Percentiles rank a stretch among this genome's conserved stretches.
phyloP scores from a whole-genome alignment of 2,888 invertebrate genomes.

The Vesta saturnalis region DNA sequence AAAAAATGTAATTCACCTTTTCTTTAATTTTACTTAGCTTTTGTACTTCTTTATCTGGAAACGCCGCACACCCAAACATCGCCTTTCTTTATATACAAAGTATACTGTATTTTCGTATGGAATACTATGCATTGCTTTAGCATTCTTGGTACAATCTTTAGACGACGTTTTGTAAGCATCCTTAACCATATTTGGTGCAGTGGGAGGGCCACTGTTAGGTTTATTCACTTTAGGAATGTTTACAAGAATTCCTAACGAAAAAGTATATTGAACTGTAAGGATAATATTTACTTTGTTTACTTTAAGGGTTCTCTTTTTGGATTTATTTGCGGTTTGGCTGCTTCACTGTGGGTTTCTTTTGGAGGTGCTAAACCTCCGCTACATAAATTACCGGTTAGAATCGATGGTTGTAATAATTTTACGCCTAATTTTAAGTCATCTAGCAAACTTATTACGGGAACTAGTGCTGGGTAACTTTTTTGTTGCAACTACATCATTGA shows the following conservation, averaged over 20 bases:
- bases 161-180: slow-evolving; percentile 89
- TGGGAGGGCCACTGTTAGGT: slow-evolving; percentile 88
- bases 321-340: slow-evolving; percentile 69
- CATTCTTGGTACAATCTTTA: slow-evolving; percentile 83
- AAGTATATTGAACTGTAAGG: slow-evolving; percentile 56
- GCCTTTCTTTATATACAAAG: slow-evolving; percentile 69
- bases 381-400: slow-evolving; percentile 67
- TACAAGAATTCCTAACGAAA: slow-evolving; percentile 76
- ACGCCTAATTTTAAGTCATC: neutral
- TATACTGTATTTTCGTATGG: slow-evolving; percentile 79
- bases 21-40: slow-evolving; percentile 57
- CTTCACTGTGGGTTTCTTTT: slow-evolving; percentile 87
- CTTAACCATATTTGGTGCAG: slow-evolving; percentile 86
- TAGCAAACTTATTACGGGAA: too few relatives aligned
- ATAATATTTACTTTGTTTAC: too few relatives aligned
- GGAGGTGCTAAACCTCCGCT: slow-evolving; percentile 77
- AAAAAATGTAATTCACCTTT: neutral
- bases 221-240: slow-evolving; percentile 89
- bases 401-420: slow-evolving; percentile 67
- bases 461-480: neutral
- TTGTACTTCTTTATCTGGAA: slow-evolving; percentile 56
- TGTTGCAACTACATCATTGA: neutral
- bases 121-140: slow-evolving; percentile 78
- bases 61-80: slow-evolving; percentile 57
- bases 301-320: slow-evolving; percentile 75